Base-by-base conservation (phyloP, 92 coral and sea anemone genomes). In the Montipora capitata region DNA sequence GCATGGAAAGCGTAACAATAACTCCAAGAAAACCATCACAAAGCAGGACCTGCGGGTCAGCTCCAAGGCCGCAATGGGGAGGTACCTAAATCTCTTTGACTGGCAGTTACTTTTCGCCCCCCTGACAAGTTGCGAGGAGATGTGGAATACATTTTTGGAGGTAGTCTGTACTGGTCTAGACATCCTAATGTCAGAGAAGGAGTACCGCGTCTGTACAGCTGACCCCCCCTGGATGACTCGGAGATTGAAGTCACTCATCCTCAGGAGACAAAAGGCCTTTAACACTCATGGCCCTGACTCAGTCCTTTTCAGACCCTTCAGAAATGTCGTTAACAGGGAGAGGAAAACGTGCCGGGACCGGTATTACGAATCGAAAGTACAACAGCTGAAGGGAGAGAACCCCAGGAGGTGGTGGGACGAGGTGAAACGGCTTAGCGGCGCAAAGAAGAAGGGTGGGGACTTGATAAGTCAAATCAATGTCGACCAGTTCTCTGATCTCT, bases 361-460 rank as follows among this genome's bases (percentile, higher is more conserved):
- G 40, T 87, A 78, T 66, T 87, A 87, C 85, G 27, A 84, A 20
- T 87, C 85, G 48, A 87, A 87, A 51, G 91, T 79, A 9, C 52
- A 86, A 86, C 79, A 68, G 13, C 79, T 78, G 8, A 78, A 78
- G 68, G 85, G 80, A 9, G 85, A 52, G 11, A 78, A 86, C 79
- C 90, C 76, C 17, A 84, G 90, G 16, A 12, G 10, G 85, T 78
- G 80, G 85, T 68, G 90, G 90, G 49, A 86, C 35, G 89, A 85
- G 40, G 59, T 85, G 4, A 85, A 85, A 65, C 65, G 65, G 85
- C 59, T 64, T 14, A 81, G 85, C 44, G 77, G 77, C 39, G 40
- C 86, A 35, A 81, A 66, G 44, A 68, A 10, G 16, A 40, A 68
- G 64, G 48, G 68, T 38, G 57, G 44, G 64, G 68, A 49, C 73